Conservation (phyloP, 1,140 invertebrate genomes). For the Cyrtorhinus lividipennis region DNA sequence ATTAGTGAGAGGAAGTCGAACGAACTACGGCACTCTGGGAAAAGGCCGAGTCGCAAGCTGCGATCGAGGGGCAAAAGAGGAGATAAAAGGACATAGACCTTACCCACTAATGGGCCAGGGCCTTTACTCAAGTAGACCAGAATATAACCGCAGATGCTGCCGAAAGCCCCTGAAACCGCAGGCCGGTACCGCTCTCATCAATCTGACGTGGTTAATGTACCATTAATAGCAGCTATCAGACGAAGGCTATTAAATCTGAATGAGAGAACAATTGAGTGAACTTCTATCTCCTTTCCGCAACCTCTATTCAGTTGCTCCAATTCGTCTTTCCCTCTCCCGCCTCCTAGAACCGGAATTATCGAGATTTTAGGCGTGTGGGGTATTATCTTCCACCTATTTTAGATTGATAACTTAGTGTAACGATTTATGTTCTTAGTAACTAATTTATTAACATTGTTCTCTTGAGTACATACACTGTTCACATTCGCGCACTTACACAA, state of each 20-base stretch:
- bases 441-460: too few species aligned
- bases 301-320: neutral
- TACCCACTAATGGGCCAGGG: neutral
- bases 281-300: too few species aligned
- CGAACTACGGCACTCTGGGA: too few species aligned
- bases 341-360: too few species aligned
- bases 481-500: too few species aligned
- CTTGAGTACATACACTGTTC: too few species aligned
- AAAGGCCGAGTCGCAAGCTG: neutral
- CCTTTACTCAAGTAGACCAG: too few species aligned
- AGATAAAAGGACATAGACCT: neutral
- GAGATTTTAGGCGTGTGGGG: neutral
- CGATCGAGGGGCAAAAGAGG: neutral
- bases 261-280: neutral
- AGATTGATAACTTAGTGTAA: too few species aligned
- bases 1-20: too few species aligned
- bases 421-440: too few species aligned
- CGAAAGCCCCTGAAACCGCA: neutral
- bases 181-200: neutral
- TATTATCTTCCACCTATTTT: too few species aligned
- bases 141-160: neutral
- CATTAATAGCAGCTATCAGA: neutral
- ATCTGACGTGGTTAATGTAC: neutral
- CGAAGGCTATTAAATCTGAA: neutral
- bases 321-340: too few species aligned